Base-by-base conservation (phyloP, 2,113 vertebrate genomes). In the Pluvialis apricaria region DNA sequence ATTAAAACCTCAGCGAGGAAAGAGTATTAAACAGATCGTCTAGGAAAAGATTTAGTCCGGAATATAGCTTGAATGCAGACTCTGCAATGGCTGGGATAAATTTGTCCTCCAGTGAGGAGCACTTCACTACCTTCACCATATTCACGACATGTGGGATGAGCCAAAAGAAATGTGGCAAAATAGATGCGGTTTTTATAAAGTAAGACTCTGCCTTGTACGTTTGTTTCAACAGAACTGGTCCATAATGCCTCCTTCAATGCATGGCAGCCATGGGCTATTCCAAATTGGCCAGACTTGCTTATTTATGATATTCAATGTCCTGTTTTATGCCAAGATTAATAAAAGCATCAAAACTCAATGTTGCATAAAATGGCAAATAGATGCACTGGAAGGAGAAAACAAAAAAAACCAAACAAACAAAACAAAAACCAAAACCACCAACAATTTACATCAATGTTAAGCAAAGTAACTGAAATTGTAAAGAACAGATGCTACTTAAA, bases 401-500 rank as follows among this genome's bases (percentile, higher is more conserved):
- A 28, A 32, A 85, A 72, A 77, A 54, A 76, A 78, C 17, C 17
- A 6, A 11, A 7, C 8, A 49, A 49, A 45, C 12, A 52, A 52
- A 52, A 11, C 65, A 42, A n/a, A 54, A 25, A 38, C 7, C 45
- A 64, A 55, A 10, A 6, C 58, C 20, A 40, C 40, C 26, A 89
- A 29, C 3, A 47, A 78, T 58, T 92, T 75, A 44, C 18, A 88
- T 86, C 42, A 66, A 11, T 73, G 24, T 12, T 60, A 29, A 86
- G 45, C 13, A 78, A 88, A 93, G 64, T 57, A 86, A 76, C 36
- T 68, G 15, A 78, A 75, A 82, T 83, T 92, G 86, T 78, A 52
- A 64, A 83, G 68, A 94, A 60, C 38, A 93, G 72, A 92, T 86
- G 61, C 82, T 75, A 68, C 72, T 93, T 93, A 65, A 93, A 96